Evolutionary conservation across 2,888 invertebrate genomes (phyloP), one percentile per base, ranked within the genome.

Genomic region (Lymantria monacha): DNA sequence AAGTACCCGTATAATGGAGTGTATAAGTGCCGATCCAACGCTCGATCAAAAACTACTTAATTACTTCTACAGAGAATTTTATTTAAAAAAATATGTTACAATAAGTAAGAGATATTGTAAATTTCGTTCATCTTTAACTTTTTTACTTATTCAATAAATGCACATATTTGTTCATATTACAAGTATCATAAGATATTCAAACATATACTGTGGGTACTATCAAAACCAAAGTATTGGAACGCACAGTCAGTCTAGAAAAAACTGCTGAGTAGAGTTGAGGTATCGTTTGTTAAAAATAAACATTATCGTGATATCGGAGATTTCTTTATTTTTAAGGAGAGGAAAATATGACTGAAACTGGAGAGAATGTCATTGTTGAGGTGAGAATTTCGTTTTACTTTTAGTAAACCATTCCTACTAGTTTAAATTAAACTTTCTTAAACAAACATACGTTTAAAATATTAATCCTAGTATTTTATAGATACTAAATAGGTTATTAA

Each of bases 181-280:
- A 36, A 22, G 36, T 36, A 7, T 36, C 7, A 36, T 36, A 2
- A 36, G 36, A 22, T 22, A 22, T 22, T 22, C 22, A 22, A 22
- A 22, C 22, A 3, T 36, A 36, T 36, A 36, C 36, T 36, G 2
- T 36, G 8, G 2, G 36, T n/a, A n/a, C n/a, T n/a, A 11, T 36
- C n/a, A 7, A 2, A 22, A 22, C 22, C 22, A 22, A 22, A 22
- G 22, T 22, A 22, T 36, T 7, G 11, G 11, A 36, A 36, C 36
- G 36, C 36, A 36, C 36, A 2, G 36, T 36, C 36, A 36, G 36
- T 76, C 76, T 76, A 75, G 76, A 76, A 76, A 74, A 72, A 63
- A 73, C 76, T 58, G 62, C 53, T 52, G 55, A 53, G 41, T 51
- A 33, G 43, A 42, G 11, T 11, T 44, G 44, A 10, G 38, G 12